A percentile compares a stretch with the other conserved stretches of the same genome.
Evolutionary conservation across 2,797 vertebrate species (phyloP).

Genomic region (Buceros bicornis): DNA sequence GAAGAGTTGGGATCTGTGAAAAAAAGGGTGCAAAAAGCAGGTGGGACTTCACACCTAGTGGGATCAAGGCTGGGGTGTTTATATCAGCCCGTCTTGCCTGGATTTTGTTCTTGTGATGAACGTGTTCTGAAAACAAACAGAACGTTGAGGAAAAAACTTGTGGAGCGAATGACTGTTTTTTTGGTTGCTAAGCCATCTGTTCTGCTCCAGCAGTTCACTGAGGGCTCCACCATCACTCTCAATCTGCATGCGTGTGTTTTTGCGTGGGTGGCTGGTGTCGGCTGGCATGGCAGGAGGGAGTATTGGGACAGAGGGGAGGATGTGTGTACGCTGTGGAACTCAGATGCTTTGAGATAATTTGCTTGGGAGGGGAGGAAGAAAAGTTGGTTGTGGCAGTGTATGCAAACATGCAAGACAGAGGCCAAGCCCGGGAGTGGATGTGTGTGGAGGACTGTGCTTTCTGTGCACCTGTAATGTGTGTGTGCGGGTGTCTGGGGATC

Average conservation of each 20-base stretch:
- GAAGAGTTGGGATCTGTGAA: background rate
- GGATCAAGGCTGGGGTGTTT: conserved; percentile 41
- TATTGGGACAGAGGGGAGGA: background rate
- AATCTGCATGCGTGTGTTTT: background rate
- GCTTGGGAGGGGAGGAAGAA: background rate
- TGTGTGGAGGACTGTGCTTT: background rate
- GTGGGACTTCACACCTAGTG: conserved; percentile 39
- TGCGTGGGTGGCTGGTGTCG: conserved; percentile 47
- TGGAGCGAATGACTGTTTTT: conserved; percentile 65
- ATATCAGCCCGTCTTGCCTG: conserved; percentile 43
- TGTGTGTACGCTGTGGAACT: background rate
- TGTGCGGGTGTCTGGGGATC: accelerated
- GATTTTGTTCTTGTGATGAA: conserved; percentile 36
- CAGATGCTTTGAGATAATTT: background rate
- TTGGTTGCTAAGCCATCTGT: conserved; percentile 76
- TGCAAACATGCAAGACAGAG: background rate
- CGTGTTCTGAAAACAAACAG: conserved; percentile 76
- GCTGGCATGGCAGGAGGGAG: conserved; percentile 39
- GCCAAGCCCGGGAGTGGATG: background rate
- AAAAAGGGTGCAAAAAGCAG: conserved; percentile 9
- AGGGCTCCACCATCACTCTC: background rate
- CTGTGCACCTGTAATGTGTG: background rate
- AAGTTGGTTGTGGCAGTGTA: background rate
- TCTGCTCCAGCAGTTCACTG: conserved; percentile 61
- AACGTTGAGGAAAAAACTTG: conserved; percentile 64